Base-by-base conservation (phyloP, 2,113 vertebrate genomes). In the Leptosomus discolor region DNA sequence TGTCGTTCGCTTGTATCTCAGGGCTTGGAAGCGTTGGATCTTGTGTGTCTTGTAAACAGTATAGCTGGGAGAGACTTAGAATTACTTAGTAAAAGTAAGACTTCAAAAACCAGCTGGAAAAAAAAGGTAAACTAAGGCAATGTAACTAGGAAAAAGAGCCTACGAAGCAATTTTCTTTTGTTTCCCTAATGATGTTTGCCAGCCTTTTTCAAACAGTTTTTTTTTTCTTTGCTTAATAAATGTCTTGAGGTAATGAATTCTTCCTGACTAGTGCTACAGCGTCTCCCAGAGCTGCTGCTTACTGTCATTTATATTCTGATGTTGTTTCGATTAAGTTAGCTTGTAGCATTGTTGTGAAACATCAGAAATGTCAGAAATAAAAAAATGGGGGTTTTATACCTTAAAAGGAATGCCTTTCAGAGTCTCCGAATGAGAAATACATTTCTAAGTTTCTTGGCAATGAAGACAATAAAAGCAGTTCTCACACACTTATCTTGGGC, bases 241-340 rank as follows among this genome's bases (percentile, higher is more conserved):
- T 80, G 89, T 85, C 87, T 96, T 0, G 17, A 85, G 87, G 70
- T 96, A 86, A 94, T 96, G 85, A 95, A 88, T 92, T 83, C 79
- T 69, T 91, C 45, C 80, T 20, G 56, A 75, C 30, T 88, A 67
- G 76, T 61, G 87, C 82, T 94, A 26, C 64, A 83, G 74, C 74
- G 80, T 90, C 60, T 95, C 92, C 94, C 95, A 89, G 80, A 92
- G 95, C 94, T 95, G 92, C 92, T 45, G 32, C 83, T 93, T 79
- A 22, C 79, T 77, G 67, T 81, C 61, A 82, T 97, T 97, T 91
- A 41, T 86, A 95, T 97, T 97, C 92, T 30, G 54, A 39, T 84
- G 93, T 79, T 84, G 81, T 96, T 91, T 80, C 70, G 6, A 70
- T 95, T 94, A 95, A 89, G 73, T 82, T 87, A 67, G 67, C 90